Evolutionary conservation across 1,140 invertebrate genomes (phyloP).

Genomic region (Pomacea maculata): DNA sequence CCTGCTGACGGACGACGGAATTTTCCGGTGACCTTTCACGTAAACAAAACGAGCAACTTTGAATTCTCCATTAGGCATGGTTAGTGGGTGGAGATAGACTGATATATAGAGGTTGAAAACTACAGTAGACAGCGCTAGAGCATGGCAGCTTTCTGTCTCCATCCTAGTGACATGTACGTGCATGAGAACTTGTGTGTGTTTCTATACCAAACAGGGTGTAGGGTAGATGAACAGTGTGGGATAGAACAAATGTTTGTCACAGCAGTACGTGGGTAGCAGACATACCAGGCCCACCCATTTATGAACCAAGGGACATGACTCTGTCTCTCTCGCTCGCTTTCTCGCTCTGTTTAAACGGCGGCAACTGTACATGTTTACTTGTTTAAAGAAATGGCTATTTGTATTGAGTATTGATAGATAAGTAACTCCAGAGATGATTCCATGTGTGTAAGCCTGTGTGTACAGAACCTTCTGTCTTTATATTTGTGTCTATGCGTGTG

Average conservation of each 20-base stretch:
- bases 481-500: background rate
- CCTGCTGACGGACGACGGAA: too few relatives aligned
- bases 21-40: too few relatives aligned
- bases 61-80: too few relatives aligned
- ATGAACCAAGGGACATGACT: background rate
- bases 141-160: background rate
- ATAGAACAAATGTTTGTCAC: background rate
- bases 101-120: too few relatives aligned
- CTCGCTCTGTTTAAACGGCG: background rate
- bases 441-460: background rate
- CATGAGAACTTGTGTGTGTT: background rate
- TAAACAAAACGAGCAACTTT: too few relatives aligned
- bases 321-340: background rate
- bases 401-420: conserved; percentile 15
- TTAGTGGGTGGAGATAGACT: too few relatives aligned
- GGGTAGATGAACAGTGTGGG: too few relatives aligned
- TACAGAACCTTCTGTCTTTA: background rate
- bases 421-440: background rate
- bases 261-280: background rate
- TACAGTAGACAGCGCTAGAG: too few relatives aligned
- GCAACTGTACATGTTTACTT: background rate
- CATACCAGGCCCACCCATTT: background rate
- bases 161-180: background rate
- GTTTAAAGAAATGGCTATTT: background rate
- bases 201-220: too few relatives aligned